Conservation (phyloP, 1,140 invertebrate species). For the Muscidifurax raptorellus region DNA sequence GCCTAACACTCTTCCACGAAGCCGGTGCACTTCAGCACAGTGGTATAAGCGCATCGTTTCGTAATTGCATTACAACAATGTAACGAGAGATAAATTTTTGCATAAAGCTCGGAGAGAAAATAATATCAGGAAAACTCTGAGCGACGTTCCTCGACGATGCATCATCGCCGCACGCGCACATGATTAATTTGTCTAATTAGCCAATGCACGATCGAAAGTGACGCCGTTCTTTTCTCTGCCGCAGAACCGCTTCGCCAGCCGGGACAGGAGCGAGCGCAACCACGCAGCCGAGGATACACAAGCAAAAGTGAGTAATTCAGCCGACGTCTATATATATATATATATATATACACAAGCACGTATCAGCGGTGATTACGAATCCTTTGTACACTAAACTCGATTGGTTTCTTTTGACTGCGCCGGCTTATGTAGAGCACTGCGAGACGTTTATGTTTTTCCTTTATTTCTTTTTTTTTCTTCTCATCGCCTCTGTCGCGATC, state of each 20-base stretch:
- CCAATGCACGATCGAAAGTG: slow-evolving; percentile 8
- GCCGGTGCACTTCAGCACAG: background rate
- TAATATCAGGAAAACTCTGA: background rate
- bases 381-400: slow-evolving; percentile 10
- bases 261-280: slow-evolving; percentile 55
- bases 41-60: background rate
- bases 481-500: background rate
- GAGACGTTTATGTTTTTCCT: background rate
- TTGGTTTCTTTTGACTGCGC: slow-evolving; percentile 9
- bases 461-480: background rate
- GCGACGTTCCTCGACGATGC: background rate
- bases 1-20: background rate
- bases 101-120: slow-evolving; percentile 5
- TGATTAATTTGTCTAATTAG: slow-evolving; percentile 29
- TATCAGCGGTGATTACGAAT: slow-evolving; percentile 3
- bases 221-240: slow-evolving; percentile 42
- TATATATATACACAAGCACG: background rate
- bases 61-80: background rate
- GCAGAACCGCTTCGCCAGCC: slow-evolving; percentile 63
- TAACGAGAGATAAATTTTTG: background rate
- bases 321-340: too few relatives aligned
- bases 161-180: background rate
- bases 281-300: slow-evolving; percentile 58
- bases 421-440: background rate
- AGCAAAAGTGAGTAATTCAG: slow-evolving; percentile 65